phyloP scores from a whole-genome alignment of 2,797 vertebrate genomes.

The Crocidura indochinensis region DNA sequence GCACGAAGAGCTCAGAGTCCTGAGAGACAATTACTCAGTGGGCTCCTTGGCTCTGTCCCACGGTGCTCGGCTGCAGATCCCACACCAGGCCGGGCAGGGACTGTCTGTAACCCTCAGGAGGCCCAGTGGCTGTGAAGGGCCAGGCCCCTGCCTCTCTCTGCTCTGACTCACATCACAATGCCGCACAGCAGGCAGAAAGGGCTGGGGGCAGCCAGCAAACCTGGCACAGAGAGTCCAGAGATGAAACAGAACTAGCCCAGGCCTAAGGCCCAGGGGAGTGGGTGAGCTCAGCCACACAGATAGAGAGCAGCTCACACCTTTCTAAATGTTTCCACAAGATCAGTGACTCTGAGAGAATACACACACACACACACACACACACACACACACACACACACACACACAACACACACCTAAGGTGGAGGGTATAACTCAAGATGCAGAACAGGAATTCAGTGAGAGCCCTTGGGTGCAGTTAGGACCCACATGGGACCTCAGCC shows the following conservation, averaged over 20 bases:
- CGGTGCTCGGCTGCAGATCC: background rate
- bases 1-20: conserved; percentile 13
- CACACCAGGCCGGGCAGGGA: background rate
- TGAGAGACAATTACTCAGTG: conserved; percentile 52
- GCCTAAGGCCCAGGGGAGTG: too few relatives aligned
- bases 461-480: too few relatives aligned
- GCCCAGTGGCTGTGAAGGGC: background rate
- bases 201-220: background rate
- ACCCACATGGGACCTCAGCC: too few relatives aligned
- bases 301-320: too few relatives aligned
- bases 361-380: too few relatives aligned
- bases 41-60: conserved; percentile 18
- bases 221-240: background rate
- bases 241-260: background rate
- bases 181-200: background rate
- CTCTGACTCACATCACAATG: conserved; percentile 78
- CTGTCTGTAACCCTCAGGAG: background rate
- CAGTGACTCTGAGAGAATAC: too few relatives aligned
- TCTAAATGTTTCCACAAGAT: too few relatives aligned
- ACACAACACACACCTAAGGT: too few relatives aligned
- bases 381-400: too few relatives aligned
- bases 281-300: too few relatives aligned
- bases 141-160: conserved; percentile 29
- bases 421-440: too few relatives aligned
- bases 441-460: too few relatives aligned